Evolutionary conservation across 2,888 invertebrate genomes (phyloP).

Genomic region (Zonitis immaculata): DNA sequence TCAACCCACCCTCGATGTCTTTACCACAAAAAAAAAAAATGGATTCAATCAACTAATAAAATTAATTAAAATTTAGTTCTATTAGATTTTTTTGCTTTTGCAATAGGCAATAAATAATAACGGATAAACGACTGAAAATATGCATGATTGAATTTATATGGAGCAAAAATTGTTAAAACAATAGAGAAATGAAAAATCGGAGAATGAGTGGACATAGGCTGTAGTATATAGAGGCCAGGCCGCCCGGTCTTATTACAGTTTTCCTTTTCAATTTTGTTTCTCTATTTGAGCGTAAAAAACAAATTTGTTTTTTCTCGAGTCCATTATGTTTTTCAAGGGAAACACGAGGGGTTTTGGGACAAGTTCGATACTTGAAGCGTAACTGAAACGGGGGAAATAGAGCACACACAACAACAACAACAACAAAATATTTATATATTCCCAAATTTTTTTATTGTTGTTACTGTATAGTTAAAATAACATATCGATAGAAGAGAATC

Average conservation of each 20-base stretch:
- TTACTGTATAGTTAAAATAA: background rate
- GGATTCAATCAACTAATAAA: background rate
- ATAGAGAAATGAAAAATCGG: constrained; percentile 24
- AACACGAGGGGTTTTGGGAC: constrained; percentile 8
- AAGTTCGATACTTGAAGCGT: background rate
- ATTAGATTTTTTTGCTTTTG: too few species aligned
- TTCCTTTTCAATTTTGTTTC: constrained; percentile 47
- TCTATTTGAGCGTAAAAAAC: constrained; percentile 47
- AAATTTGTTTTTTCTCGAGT: constrained; percentile 47
- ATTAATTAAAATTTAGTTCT: background rate
- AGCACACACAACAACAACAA: too few species aligned
- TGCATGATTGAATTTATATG: constrained; percentile 38
- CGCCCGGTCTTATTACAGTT: constrained; percentile 41
- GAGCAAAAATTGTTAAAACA: constrained; percentile 36
- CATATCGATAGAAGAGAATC: background rate
- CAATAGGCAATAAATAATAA: constrained; percentile 22
- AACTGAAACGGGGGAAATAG: constrained; percentile 9
- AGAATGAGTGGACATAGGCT: constrained; percentile 20
- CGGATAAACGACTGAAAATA: constrained; percentile 34
- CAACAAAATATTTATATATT: constrained; percentile 4
- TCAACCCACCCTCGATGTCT: background rate
- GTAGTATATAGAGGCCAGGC: too few species aligned
- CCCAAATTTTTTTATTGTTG: too few species aligned
- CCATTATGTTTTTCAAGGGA: constrained; percentile 36
- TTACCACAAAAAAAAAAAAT: too few species aligned